Percentiles rank a stretch among this genome's conserved stretches.
These are phyloP conservation scores for Tethea ocularis DNA, from an alignment of 2,888 invertebrate genomes.

Conservation along the genomic window DNA sequence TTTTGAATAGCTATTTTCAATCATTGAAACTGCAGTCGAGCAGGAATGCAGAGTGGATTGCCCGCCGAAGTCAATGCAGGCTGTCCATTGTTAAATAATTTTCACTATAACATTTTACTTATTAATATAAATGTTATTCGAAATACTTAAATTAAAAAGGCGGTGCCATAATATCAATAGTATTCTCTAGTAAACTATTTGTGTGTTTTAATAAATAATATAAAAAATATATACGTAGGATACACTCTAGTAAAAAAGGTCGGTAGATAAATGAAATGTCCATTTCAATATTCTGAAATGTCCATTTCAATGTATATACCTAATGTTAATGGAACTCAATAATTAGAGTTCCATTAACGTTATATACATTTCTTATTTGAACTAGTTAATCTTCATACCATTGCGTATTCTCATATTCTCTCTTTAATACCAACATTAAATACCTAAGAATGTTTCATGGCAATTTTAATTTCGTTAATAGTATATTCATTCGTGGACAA, in stretches of 20 bases:
- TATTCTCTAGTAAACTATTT: too few species aligned
- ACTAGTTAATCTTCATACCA: too few species aligned
- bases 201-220: too few species aligned
- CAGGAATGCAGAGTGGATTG: slow-evolving; percentile 71
- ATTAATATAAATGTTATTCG: slow-evolving; percentile 14
- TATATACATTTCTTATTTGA: too few species aligned
- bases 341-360: too few species aligned
- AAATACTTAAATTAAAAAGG: not conserved
- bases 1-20: slow-evolving; percentile 84
- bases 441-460: slow-evolving; percentile 19
- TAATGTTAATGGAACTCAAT: too few species aligned
- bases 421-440: slow-evolving; percentile 12
- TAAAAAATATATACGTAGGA: too few species aligned
- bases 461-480: slow-evolving; percentile 53
- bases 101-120: slow-evolving; percentile 20
- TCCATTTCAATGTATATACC: too few species aligned
- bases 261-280: too few species aligned
- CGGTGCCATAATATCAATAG: too few species aligned
- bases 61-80: slow-evolving; percentile 52
- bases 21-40: slow-evolving; percentile 77
- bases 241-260: too few species aligned
- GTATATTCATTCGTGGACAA: slow-evolving; percentile 65
- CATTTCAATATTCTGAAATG: too few species aligned
- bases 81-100: slow-evolving; percentile 50
- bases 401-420: not conserved